Evolutionary conservation across 2,797 vertebrate species (phyloP).

Genomic region (Euthynnus affinis): DNA sequence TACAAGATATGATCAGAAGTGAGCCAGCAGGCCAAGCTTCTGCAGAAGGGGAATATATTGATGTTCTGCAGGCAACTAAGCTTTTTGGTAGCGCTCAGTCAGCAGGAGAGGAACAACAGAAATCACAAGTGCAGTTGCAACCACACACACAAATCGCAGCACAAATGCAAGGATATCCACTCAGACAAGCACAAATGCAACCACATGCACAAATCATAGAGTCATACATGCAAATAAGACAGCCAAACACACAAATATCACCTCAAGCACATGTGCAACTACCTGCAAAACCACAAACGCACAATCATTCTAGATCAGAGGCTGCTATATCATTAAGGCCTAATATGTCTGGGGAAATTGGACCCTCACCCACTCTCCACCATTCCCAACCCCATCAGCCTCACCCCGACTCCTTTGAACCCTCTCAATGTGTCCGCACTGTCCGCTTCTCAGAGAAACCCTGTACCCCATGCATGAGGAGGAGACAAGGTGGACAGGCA

Average conservation of each 20-base stretch:
- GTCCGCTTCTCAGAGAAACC: slow-evolving; percentile 83
- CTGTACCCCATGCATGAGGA: slow-evolving; percentile 84
- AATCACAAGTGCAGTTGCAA: slow-evolving; percentile 47
- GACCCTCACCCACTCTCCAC: slow-evolving; percentile 28
- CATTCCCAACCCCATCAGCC: slow-evolving; percentile 47
- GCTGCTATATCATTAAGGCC: slow-evolving; percentile 6
- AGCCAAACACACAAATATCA: slow-evolving; percentile 12
- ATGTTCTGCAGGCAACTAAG: slow-evolving; percentile 85
- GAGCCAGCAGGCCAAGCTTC: slow-evolving; percentile 4
- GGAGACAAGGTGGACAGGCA: slow-evolving; percentile 76
- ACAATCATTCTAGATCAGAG: slow-evolving; percentile 34
- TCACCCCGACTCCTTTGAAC: slow-evolving; percentile 35
- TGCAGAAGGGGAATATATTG: slow-evolving; percentile 89
- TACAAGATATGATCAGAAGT: slow-evolving; percentile 26
- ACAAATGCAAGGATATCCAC: slow-evolving; percentile 40
- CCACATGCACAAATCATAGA: slow-evolving; percentile 38
- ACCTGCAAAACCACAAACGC: slow-evolving; percentile 44
- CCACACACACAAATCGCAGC: slow-evolving; percentile 10
- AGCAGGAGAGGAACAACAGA: slow-evolving; percentile 42
- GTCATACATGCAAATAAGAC: slow-evolving; percentile 33
- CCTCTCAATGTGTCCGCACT: slow-evolving; percentile 65
- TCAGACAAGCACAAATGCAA: slow-evolving; percentile 35
- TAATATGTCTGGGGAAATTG: slow-evolving; percentile 35
- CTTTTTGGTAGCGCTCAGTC: slow-evolving; percentile 69
- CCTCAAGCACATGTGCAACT: slow-evolving; percentile 33